phyloP scores from a whole-genome alignment of 1,140 invertebrate species.

The Anastrepha obliqua region DNA sequence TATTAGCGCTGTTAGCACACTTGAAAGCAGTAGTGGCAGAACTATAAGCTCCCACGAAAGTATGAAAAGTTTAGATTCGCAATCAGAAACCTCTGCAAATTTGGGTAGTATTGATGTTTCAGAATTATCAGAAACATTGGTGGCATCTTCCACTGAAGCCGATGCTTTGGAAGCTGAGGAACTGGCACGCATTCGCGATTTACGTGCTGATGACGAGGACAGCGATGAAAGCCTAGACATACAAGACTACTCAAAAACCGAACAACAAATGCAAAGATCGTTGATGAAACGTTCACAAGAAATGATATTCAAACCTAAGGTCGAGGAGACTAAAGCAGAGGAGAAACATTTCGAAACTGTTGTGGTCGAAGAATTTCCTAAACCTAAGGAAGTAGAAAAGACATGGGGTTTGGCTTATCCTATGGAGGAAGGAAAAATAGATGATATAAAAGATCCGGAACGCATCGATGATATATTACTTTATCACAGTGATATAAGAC shows the following conservation, averaged over 20 bases:
- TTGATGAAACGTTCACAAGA: slow-evolving; percentile 92
- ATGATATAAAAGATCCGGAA: slow-evolving; percentile 66
- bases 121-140: slow-evolving; percentile 91
- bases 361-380: slow-evolving; percentile 71
- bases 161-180: slow-evolving; percentile 68
- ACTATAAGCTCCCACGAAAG: slow-evolving; percentile 90
- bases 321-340: slow-evolving; percentile 65
- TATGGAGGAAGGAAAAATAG: slow-evolving; percentile 62
- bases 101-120: slow-evolving; percentile 91
- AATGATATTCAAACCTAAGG: slow-evolving; percentile 88
- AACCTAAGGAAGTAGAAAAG: slow-evolving; percentile 67
- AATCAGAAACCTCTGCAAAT: slow-evolving; percentile 91
- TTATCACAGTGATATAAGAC: slow-evolving; percentile 66
- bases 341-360: slow-evolving; percentile 54
- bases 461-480: slow-evolving; percentile 67
- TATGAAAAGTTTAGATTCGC: slow-evolving; percentile 90
- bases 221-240: slow-evolving; percentile 69
- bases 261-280: slow-evolving; percentile 76
- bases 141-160: slow-evolving; percentile 83
- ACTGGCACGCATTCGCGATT: slow-evolving; percentile 64
- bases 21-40: slow-evolving; percentile 68
- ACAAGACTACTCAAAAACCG: slow-evolving; percentile 65
- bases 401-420: slow-evolving; percentile 70
- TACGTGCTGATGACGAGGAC: slow-evolving; percentile 68
- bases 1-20: slow-evolving; percentile 84